Conservation (phyloP, 2,113 vertebrate genomes). For the Cariama cristata region DNA sequence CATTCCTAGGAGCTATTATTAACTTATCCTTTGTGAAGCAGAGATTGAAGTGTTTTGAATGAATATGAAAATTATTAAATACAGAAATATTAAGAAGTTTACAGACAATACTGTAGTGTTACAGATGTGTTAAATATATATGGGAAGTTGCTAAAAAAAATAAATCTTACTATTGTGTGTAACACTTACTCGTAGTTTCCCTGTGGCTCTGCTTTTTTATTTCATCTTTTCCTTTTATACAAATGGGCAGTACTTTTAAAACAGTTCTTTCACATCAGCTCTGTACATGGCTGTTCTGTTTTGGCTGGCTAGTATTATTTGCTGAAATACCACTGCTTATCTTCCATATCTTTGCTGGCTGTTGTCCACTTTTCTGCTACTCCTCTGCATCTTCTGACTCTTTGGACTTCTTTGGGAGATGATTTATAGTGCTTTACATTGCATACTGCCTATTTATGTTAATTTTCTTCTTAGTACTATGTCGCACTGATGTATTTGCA, state of each 20-base stretch:
- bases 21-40: background rate
- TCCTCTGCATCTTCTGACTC: constrained; percentile 33
- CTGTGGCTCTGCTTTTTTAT: background rate
- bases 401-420: background rate
- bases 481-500: background rate
- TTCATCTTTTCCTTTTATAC: background rate
- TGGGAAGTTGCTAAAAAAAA: background rate
- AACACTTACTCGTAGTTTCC: background rate
- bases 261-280: background rate
- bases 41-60: background rate
- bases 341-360: constrained; percentile 48
- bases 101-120: background rate
- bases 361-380: constrained; percentile 29
- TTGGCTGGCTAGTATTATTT: constrained; percentile 23
- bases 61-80: background rate
- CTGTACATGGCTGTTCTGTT: background rate
- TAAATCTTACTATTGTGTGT: background rate
- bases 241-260: background rate
- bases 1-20: background rate
- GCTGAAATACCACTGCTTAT: constrained; percentile 62
- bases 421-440: background rate
- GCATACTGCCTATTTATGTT: background rate
- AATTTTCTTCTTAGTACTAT: background rate
- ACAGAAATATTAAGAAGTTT: background rate
- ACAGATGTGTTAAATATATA: background rate